Percentiles rank a stretch among this genome's conserved stretches.
Evolutionary conservation across 2,797 vertebrate genomes (phyloP).

Genomic region (Zalophus californianus): DNA sequence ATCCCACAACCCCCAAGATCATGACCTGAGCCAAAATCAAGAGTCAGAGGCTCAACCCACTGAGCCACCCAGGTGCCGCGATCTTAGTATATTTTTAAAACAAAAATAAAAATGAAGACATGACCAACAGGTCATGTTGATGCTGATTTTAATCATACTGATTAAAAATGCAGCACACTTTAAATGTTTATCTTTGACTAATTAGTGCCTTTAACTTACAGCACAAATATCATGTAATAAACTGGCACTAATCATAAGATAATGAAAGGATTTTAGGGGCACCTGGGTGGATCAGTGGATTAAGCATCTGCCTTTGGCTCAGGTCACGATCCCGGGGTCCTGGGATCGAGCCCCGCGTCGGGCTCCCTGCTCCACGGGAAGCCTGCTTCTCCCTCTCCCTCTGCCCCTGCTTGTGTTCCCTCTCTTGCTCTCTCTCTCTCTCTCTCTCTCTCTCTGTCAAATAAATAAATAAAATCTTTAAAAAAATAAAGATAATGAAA

Average conservation of each 20-base stretch:
- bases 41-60: neutral
- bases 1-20: neutral
- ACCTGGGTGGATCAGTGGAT: no score
- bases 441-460: no score
- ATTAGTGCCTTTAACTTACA: neutral
- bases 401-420: no score
- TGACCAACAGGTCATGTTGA: neutral
- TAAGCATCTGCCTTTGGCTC: no score
- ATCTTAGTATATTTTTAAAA: neutral
- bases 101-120: conserved; percentile 21
- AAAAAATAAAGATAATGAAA: neutral
- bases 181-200: neutral
- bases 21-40: neutral
- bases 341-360: no score
- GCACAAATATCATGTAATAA: neutral
- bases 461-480: no score
- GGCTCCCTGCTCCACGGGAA: no score
- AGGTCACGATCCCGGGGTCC: no score
- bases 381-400: no score
- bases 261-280: neutral
- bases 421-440: no score
- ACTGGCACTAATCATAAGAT: neutral
- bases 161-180: neutral
- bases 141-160: neutral
- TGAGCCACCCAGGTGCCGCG: neutral